phyloP scores from a whole-genome alignment of 2,797 vertebrate genomes.

The Coregonus ussuriensis region DNA sequence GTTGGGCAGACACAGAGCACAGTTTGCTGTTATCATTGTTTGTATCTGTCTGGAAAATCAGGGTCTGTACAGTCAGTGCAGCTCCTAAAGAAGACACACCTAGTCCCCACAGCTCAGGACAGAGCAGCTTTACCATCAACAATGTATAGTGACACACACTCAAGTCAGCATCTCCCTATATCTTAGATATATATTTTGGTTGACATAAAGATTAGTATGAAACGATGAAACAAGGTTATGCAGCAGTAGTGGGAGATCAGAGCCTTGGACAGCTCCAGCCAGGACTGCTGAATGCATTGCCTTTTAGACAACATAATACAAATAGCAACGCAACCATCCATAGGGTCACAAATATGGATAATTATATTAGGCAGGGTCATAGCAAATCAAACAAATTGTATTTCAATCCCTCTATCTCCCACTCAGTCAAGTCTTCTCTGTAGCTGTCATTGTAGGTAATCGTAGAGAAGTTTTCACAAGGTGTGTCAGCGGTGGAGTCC shows the following conservation, averaged over 20 bases:
- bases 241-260: not conserved
- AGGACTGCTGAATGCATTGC: not conserved
- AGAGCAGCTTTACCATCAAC: not conserved
- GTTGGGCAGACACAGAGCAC: not conserved
- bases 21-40: not conserved
- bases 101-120: not conserved
- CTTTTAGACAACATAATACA: not conserved
- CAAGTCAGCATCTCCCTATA: not conserved
- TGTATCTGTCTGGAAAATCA: not conserved
- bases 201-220: not conserved
- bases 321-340: not conserved
- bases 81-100: not conserved
- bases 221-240: not conserved
- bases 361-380: not conserved
- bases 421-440: slow-evolving; percentile 44
- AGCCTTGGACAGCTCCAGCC: not conserved
- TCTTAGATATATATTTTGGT: not conserved
- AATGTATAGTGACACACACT: not conserved
- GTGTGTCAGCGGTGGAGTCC: slow-evolving; percentile 69
- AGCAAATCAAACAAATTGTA: slow-evolving; percentile 50
- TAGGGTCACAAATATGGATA: not conserved
- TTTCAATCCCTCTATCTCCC: slow-evolving; percentile 50
- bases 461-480: slow-evolving; percentile 62
- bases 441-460: slow-evolving; percentile 49
- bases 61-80: not conserved